A percentile compares a stretch with the other conserved stretches of the same genome.
Conservation (phyloP, 2,888 invertebrate genomes). For the Yponomeuta plumbellus region DNA sequence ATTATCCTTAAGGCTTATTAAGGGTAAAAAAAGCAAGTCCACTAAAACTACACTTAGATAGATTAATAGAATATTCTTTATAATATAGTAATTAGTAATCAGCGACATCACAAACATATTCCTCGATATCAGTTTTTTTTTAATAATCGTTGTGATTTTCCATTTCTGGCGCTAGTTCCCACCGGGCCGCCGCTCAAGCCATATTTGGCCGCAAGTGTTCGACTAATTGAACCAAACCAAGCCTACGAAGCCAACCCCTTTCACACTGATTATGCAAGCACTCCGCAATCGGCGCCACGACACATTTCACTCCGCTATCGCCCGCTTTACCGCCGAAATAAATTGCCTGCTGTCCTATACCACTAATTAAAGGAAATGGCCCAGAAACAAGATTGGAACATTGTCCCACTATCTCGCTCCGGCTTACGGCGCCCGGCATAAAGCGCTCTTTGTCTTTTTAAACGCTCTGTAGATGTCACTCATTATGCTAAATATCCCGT, state of each 20-base stretch:
- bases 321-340: constrained; percentile 50
- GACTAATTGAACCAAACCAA: constrained; percentile 8
- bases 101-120: no score
- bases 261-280: background rate
- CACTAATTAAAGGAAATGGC: constrained; percentile 77
- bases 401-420: constrained; percentile 55
- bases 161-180: no score
- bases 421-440: constrained; percentile 22
- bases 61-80: no score
- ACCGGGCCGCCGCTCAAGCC: no score
- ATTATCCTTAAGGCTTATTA: no score
- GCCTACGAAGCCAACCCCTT: constrained; percentile 17
- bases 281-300: constrained; percentile 29
- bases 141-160: no score
- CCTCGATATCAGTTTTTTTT: no score
- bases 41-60: no score
- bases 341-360: constrained; percentile 64
- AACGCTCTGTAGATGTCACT: constrained; percentile 71
- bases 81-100: no score
- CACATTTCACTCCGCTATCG: constrained; percentile 46
- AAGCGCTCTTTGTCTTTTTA: constrained; percentile 46
- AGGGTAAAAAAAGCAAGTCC: no score
- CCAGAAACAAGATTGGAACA: constrained; percentile 78
- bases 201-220: background rate
- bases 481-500: constrained; percentile 72